Evolutionary conservation across 2,888 invertebrate species (phyloP).

Genomic region (Tetanocera ferruginea): DNA sequence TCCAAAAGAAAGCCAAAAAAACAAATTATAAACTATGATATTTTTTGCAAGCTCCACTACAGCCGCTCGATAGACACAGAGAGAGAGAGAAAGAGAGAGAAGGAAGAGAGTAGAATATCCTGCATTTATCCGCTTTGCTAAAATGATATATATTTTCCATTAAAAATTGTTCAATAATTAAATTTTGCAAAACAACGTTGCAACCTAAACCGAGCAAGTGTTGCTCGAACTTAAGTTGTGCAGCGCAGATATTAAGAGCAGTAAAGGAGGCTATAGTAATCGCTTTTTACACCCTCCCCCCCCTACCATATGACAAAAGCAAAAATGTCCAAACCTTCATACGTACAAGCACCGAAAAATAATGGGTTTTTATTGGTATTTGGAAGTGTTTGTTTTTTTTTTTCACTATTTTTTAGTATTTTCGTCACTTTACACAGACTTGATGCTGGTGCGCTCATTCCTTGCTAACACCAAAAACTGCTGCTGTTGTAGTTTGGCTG

Average conservation of each 20-base stretch:
- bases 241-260: neutral
- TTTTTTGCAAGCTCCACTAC: neutral
- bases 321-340: neutral
- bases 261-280: neutral
- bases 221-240: constrained; percentile 8
- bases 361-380: constrained; percentile 36
- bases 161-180: constrained; percentile 61
- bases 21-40: neutral
- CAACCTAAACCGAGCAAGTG: neutral
- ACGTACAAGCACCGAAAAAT: constrained; percentile 14
- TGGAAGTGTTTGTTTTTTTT: neutral
- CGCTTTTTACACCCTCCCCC: neutral
- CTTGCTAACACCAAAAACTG: neutral
- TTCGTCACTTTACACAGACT: neutral
- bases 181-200: constrained; percentile 49
- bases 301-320: neutral
- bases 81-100: neutral
- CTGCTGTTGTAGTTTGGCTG: neutral
- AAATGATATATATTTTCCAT: constrained; percentile 60
- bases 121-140: constrained; percentile 21
- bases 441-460: neutral
- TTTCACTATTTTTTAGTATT: constrained; percentile 17
- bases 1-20: neutral
- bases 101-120: neutral
- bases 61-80: too few relatives aligned